Conservation (phyloP, 2,888 invertebrate species). For the Xylota sylvarum region DNA sequence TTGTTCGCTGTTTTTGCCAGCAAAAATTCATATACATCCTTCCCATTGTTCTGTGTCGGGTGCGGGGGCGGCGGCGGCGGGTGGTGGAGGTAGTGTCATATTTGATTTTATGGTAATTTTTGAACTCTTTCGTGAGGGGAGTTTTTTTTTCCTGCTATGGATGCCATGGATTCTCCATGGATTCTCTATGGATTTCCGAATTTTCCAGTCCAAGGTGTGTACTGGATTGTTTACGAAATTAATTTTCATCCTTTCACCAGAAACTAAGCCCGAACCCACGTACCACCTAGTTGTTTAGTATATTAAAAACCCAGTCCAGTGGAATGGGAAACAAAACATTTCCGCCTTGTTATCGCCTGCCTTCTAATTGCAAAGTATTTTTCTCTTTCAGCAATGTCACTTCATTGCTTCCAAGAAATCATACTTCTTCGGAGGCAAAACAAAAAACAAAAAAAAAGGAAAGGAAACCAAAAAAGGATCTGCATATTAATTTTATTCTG, state of each 20-base stretch:
- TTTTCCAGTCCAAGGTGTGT: slow-evolving; percentile 24
- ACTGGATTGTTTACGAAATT: slow-evolving; percentile 26
- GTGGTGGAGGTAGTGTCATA: slow-evolving; percentile 33
- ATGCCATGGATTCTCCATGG: neutral
- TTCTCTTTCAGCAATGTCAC: slow-evolving; percentile 38
- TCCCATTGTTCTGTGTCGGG: slow-evolving; percentile 31
- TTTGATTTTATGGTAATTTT: slow-evolving; percentile 62
- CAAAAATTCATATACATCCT: slow-evolving; percentile 15
- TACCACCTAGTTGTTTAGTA: neutral
- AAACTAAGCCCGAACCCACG: slow-evolving; percentile 7
- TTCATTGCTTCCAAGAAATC: slow-evolving; percentile 32
- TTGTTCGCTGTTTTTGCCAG: neutral
- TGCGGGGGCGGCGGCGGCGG: neutral
- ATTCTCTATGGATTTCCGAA: slow-evolving; percentile 16
- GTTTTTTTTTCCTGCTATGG: slow-evolving; percentile 12
- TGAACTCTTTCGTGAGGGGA: slow-evolving; percentile 30
- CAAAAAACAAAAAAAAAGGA: slow-evolving; percentile 5
- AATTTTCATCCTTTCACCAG: slow-evolving; percentile 15
- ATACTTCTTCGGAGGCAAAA: neutral
- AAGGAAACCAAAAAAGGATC: slow-evolving; percentile 44
- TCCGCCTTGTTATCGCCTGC: neutral
- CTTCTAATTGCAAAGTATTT: slow-evolving; percentile 26
- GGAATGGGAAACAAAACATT: neutral
- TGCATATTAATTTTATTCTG: slow-evolving; percentile 36
- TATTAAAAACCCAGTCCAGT: slow-evolving; percentile 6